These are phyloP conservation scores for Acrossocheilus wenchowensis DNA, from an alignment of 2,797 vertebrate genomes.

Conservation along the genomic window DNA sequence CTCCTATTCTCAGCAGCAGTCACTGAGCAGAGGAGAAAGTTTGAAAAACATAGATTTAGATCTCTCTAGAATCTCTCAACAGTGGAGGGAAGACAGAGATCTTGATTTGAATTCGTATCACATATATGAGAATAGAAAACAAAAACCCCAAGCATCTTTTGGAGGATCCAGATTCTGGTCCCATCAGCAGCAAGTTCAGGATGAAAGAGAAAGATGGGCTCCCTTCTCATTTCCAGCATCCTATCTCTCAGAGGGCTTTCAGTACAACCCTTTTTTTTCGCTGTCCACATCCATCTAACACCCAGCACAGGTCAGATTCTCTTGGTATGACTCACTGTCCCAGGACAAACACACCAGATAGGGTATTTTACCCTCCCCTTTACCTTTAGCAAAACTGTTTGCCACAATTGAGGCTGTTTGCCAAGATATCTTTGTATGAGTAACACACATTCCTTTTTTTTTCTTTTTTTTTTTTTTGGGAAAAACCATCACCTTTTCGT, in stretches of 20 bases:
- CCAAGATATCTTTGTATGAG: background rate
- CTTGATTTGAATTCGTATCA: conserved; percentile 55
- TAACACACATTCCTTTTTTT: background rate
- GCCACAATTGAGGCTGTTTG: background rate
- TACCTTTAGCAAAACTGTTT: conserved; percentile 1
- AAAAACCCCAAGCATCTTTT: conserved; percentile 27
- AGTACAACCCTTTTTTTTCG: conserved; percentile 61
- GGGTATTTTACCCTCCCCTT: conserved; percentile 41
- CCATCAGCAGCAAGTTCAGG: conserved; percentile 18
- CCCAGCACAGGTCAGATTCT: conserved; percentile 48
- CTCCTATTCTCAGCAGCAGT: conserved; percentile 40
- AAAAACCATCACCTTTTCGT: conserved; percentile 7
- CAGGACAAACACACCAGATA: conserved; percentile 63
- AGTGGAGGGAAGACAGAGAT: conserved; percentile 52
- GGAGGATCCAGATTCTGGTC: conserved; percentile 18
- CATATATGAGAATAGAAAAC: conserved; percentile 45
- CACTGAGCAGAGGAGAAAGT: conserved; percentile 45
- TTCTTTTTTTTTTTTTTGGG: background rate
- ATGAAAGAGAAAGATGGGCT: conserved; percentile 21
- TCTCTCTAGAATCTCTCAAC: conserved; percentile 52
- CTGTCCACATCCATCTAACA: conserved; percentile 56
- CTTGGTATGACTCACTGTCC: conserved; percentile 64
- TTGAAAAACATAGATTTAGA: conserved; percentile 49
- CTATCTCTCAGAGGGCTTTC: conserved; percentile 50
- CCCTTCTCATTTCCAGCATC: conserved; percentile 49